Evolutionary conservation across 1,140 invertebrate genomes (phyloP).

Genomic region (Eulimnadia texana): DNA sequence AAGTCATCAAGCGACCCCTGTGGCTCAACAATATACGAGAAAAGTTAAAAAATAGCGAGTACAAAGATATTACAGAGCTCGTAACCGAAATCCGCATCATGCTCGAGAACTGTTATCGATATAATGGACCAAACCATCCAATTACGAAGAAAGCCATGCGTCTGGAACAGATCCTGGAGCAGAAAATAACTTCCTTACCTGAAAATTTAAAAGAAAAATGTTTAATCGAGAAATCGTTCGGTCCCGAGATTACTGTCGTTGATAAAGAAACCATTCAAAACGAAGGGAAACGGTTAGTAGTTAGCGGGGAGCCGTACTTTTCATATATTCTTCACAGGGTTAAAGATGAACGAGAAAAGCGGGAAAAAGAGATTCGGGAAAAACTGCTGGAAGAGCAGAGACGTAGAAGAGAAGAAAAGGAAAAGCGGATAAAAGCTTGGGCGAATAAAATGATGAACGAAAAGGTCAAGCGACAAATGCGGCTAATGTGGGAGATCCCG

Average conservation of each 20-base stretch:
- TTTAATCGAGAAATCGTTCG: slow-evolving; percentile 3
- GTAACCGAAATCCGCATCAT: slow-evolving; percentile 35
- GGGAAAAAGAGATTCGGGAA: slow-evolving; percentile 26
- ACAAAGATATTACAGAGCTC: slow-evolving; percentile 31
- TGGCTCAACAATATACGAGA: slow-evolving; percentile 33
- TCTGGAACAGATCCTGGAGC: slow-evolving; percentile 36
- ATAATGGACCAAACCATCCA: slow-evolving; percentile 33
- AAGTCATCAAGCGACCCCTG: slow-evolving; percentile 30
- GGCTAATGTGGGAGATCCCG: slow-evolving; percentile 33
- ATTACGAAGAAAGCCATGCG: slow-evolving; percentile 33
- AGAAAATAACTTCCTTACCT: slow-evolving; percentile 33
- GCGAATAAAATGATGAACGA: slow-evolving; percentile 28
- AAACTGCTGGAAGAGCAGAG: slow-evolving; percentile 27
- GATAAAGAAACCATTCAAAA: background rate
- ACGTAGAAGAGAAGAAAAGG: slow-evolving; percentile 25
- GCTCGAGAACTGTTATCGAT: slow-evolving; percentile 38
- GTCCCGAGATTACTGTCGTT: background rate
- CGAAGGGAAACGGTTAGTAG: background rate
- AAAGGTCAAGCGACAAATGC: slow-evolving; percentile 25
- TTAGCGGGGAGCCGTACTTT: slow-evolving; percentile 20
- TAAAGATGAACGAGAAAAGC: slow-evolving; percentile 26
- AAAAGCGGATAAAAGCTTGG: slow-evolving; percentile 30
- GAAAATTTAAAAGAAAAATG: slow-evolving; percentile 9
- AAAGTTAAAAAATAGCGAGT: slow-evolving; percentile 30
- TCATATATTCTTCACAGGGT: slow-evolving; percentile 29